Percentiles rank a stretch among this genome's conserved stretches.
phyloP scores from a whole-genome alignment of 1,140 invertebrate genomes.

The Pomphorhynchus laevis region DNA sequence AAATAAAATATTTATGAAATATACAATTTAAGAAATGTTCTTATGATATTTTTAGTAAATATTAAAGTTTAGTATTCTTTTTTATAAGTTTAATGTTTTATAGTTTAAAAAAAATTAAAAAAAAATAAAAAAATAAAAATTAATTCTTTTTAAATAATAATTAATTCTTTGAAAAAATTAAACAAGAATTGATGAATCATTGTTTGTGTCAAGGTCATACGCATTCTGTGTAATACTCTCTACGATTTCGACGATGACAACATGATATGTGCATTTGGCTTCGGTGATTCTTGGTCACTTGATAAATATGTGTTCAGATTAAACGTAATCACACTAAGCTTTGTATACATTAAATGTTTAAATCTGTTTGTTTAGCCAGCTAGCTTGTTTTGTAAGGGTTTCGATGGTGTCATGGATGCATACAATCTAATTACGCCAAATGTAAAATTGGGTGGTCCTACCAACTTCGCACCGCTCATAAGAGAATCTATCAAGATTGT shows the following conservation, averaged over 20 bases:
- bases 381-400: constrained; percentile 16
- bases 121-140: too few species aligned
- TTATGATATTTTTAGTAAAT: too few species aligned
- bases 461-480: constrained; percentile 24
- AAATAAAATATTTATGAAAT: too few species aligned
- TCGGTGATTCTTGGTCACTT: constrained; percentile 20
- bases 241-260: constrained; percentile 20
- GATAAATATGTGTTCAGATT: constrained; percentile 21
- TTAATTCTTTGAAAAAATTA: too few species aligned
- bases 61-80: too few species aligned
- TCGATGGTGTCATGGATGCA: constrained; percentile 19
- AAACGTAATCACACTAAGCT: constrained; percentile 9
- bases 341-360: not conserved
- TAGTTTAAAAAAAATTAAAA: too few species aligned
- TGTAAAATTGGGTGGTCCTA: constrained; percentile 18
- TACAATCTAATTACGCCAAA: constrained; percentile 15
- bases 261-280: constrained; percentile 22
- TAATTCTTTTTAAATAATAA: too few species aligned
- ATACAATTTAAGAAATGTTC: too few species aligned
- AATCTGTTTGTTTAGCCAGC: constrained; percentile 4
- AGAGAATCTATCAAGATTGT: constrained; percentile 22
- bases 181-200: too few species aligned
- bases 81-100: too few species aligned
- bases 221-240: constrained; percentile 22
- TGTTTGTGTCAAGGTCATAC: too few species aligned